Percentiles rank a stretch among this genome's conserved stretches.
These are phyloP conservation scores for Criorhina ranunculi DNA, from an alignment of 2,888 invertebrate species.

Conservation along the genomic window DNA sequence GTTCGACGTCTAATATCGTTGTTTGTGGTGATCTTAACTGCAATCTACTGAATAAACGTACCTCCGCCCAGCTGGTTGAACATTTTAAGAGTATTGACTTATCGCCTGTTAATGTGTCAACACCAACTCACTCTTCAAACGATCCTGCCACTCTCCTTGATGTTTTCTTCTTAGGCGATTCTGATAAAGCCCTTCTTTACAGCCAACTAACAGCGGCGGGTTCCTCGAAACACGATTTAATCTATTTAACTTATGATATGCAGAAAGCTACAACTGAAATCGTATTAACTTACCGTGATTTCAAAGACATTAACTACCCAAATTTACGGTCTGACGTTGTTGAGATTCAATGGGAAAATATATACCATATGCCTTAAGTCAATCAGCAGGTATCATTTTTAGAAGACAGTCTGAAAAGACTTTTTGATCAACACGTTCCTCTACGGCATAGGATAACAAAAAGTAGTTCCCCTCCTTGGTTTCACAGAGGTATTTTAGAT, in stretches of 20 bases:
- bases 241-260: constrained; percentile 3
- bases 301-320: background rate
- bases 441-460: background rate
- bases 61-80: constrained; percentile 3
- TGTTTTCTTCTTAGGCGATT: constrained; percentile 7
- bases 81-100: constrained; percentile 6
- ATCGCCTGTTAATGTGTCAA: background rate
- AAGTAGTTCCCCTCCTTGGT: background rate
- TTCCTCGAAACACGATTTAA: constrained; percentile 14
- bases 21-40: constrained; percentile 13
- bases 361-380: background rate
- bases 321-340: background rate
- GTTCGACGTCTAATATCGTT: background rate
- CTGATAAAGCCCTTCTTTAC: background rate
- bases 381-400: background rate
- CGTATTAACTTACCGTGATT: background rate
- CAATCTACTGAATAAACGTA: background rate
- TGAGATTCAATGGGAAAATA: background rate
- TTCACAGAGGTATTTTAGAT: background rate
- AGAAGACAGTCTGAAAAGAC: background rate
- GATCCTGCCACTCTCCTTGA: constrained; percentile 14
- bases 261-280: background rate
- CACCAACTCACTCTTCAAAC: constrained; percentile 1
- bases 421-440: background rate
- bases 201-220: background rate